Evolutionary conservation across 2,113 vertebrate species (phyloP), one percentile per base, ranked within the genome.

Genomic region (Gambusia affinis): DNA sequence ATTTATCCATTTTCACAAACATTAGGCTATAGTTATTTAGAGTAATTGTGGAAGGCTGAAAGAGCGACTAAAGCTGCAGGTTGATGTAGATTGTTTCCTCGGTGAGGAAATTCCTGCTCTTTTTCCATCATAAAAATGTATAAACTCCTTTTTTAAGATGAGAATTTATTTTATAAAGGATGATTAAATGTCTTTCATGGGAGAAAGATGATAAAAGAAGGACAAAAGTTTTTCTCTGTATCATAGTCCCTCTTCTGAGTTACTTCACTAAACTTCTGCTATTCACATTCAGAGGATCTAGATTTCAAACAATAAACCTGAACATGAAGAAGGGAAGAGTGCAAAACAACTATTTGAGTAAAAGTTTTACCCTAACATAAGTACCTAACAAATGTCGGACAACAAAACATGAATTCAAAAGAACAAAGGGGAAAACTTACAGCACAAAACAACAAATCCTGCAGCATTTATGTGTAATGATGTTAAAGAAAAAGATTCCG

Each of bases 401-500:
- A 30, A 30, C 35, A 44, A 7, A 33, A 33, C 4, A 57, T 7
- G 3, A 19, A n/a, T 74, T 70, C 11, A 75, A 78, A 54, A 86
- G 24, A 84, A 10, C 22, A 33, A 47, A 24, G 27, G 47, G 0
- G 60, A 3, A 11, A 61, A 42, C 2, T n/a, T 12, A 28, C 11
- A 28, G n/a, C 6, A 7, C 39, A 63, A 24, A 4, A 6, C 3
- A 37, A 19, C 14, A 17, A 47, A 47, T 1, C 44, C 44, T 19
- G 17, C 44, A 19, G 17, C 0, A 8, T 27, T 63, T 2, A 72
- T 64, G 54, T 33, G n/a, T 47, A 14, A 65, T 80, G 68, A 81
- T 80, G 72, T 78, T 62, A 24, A 76, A 83, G 37, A 86, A 70
- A 84, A 88, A 87, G 70, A 61, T 76, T 90, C 88, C 89, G 88